Evolutionary conservation across 1,140 invertebrate genomes (phyloP).

Genomic region (Asbolus verrucosus): DNA sequence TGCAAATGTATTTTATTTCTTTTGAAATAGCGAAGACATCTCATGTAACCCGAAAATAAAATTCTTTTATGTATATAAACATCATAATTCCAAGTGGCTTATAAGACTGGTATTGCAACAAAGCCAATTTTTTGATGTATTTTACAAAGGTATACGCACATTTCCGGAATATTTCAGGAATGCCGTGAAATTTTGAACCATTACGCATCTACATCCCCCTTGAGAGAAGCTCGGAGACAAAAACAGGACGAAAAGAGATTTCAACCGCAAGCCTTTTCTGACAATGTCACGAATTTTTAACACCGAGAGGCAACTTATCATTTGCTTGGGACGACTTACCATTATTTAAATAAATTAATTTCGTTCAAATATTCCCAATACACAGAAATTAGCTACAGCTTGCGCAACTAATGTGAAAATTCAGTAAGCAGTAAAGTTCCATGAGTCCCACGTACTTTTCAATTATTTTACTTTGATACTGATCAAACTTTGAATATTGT

Average conservation of each 20-base stretch:
- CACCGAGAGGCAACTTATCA: slow-evolving; percentile 20
- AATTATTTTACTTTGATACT: slow-evolving; percentile 23
- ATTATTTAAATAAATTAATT: slow-evolving; percentile 23
- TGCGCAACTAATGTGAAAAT: background rate
- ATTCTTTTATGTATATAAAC: slow-evolving; percentile 19
- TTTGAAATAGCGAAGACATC: slow-evolving; percentile 19
- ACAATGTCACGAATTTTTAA: slow-evolving; percentile 34
- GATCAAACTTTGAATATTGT: slow-evolving; percentile 28
- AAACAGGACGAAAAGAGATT: slow-evolving; percentile 43
- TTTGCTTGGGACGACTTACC: background rate
- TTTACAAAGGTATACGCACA: slow-evolving; percentile 31
- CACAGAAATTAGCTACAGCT: slow-evolving; percentile 18
- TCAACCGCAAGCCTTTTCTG: slow-evolving; percentile 20
- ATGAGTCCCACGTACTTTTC: slow-evolving; percentile 3
- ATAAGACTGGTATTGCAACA: slow-evolving; percentile 29
- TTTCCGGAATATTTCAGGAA: slow-evolving; percentile 29
- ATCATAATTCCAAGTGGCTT: slow-evolving; percentile 26
- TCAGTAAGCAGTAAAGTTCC: slow-evolving; percentile 12
- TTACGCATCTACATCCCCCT: slow-evolving; percentile 32
- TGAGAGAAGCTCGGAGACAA: slow-evolving; percentile 40
- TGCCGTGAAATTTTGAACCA: slow-evolving; percentile 41
- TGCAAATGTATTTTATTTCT: slow-evolving; percentile 29
- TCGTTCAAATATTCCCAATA: background rate
- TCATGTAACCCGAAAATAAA: slow-evolving; percentile 17
- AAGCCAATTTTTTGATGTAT: slow-evolving; percentile 34